Conservation (phyloP, 2,113 vertebrate genomes). For the Pseudorasbora parva region DNA sequence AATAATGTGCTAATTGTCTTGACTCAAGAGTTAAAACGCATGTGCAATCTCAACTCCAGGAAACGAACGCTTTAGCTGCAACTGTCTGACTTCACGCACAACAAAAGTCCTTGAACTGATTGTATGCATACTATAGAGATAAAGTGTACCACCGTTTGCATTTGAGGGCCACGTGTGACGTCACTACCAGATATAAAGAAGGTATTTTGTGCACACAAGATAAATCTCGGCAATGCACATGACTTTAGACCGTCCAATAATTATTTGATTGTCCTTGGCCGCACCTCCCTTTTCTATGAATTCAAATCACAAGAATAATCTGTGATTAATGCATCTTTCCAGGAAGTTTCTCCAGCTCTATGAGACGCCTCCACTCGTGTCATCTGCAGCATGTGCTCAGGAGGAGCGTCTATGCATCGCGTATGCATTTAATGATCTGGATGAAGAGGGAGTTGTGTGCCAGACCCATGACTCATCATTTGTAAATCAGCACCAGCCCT, state of each 20-base stretch:
- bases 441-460: conserved; percentile 6
- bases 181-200: background rate
- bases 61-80: background rate
- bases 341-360: background rate
- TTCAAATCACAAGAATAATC: background rate
- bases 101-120: conserved; percentile 11
- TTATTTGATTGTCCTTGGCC: background rate
- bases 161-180: background rate
- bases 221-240: background rate
- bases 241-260: background rate
- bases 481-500: conserved; percentile 17
- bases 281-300: background rate
- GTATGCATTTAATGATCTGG: background rate
- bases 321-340: background rate
- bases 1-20: conserved; percentile 10
- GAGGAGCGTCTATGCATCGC: conserved; percentile 8
- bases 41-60: background rate
- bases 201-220: background rate
- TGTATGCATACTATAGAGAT: background rate
- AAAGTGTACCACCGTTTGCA: background rate
- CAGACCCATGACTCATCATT: conserved; percentile 14
- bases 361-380: background rate
- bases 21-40: background rate
- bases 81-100: background rate
- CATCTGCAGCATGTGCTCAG: background rate